Conservation (phyloP, 2,113 vertebrate species). For the Meleagris gallopavo region DNA sequence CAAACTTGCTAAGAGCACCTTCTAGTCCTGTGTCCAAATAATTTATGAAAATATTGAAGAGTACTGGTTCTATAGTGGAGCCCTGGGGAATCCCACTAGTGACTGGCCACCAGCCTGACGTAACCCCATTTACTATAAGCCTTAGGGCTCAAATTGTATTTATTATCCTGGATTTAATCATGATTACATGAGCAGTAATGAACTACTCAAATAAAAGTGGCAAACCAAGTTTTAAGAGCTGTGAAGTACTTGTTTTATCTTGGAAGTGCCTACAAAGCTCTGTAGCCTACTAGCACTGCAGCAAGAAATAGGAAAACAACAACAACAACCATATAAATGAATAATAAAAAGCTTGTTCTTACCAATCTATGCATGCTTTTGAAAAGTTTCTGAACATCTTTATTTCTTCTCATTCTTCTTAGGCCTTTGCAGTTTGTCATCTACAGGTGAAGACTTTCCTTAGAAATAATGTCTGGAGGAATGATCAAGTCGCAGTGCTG, state of each 20-base stretch:
- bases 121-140: too few relatives aligned
- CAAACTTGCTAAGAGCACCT: too few relatives aligned
- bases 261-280: neutral
- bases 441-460: neutral
- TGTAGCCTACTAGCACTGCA: neutral
- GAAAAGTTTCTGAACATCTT: neutral
- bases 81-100: too few relatives aligned
- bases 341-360: neutral
- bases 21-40: too few relatives aligned
- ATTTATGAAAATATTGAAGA: too few relatives aligned
- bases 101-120: too few relatives aligned
- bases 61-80: too few relatives aligned
- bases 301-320: neutral
- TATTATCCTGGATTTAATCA: neutral
- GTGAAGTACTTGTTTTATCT: neutral
- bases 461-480: neutral
- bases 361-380: neutral
- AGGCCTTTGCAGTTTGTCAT: neutral
- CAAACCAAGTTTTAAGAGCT: neutral
- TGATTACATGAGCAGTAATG: neutral
- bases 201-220: neutral
- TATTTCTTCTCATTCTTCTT: neutral
- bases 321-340: neutral
- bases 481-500: neutral
- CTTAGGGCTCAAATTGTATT: neutral